Percentiles rank a stretch among this genome's conserved stretches.
Evolutionary conservation across 2,797 vertebrate species (phyloP).

Genomic region (Borostomias antarcticus): DNA sequence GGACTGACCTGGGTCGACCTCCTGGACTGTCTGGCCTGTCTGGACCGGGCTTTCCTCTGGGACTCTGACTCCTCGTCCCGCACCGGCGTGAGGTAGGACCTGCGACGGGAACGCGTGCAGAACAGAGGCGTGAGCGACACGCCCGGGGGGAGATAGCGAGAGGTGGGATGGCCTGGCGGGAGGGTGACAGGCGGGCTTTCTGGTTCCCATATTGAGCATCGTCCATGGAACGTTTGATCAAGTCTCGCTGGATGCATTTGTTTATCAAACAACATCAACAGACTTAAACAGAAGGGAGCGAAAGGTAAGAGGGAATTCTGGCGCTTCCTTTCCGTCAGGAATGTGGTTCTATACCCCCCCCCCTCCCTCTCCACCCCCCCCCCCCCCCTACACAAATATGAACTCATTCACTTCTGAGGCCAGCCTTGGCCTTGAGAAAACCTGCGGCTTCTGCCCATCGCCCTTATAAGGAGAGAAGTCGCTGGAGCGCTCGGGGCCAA

Average conservation of each 20-base stretch:
- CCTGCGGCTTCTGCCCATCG: constrained; percentile 44
- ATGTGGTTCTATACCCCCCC: too few species aligned
- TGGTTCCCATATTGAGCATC: neutral
- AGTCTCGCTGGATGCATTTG: neutral
- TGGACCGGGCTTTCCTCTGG: constrained; percentile 97
- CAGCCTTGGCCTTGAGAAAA: constrained; percentile 45
- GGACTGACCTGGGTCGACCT: constrained; percentile 92
- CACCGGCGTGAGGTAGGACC: constrained; percentile 98
- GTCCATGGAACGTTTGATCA: neutral
- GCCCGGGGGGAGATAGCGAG: too few species aligned
- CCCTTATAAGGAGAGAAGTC: constrained; percentile 72
- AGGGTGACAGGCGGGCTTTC: neutral
- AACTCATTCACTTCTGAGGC: constrained; percentile 36
- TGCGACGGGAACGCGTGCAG: constrained; percentile 49
- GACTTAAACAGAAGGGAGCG: neutral
- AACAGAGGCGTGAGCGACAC: neutral
- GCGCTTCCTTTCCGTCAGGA: neutral
- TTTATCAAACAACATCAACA: neutral
- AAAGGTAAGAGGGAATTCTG: neutral
- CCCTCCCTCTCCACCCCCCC: too few species aligned
- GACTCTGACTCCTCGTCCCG: constrained; percentile 98
- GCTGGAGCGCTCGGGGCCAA: constrained; percentile 25
- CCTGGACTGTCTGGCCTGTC: constrained; percentile 96
- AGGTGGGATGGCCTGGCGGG: neutral
- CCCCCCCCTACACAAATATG: constrained; percentile 28